Conservation (phyloP, 2,888 invertebrate genomes). For the Drosophila paranaensis region DNA sequence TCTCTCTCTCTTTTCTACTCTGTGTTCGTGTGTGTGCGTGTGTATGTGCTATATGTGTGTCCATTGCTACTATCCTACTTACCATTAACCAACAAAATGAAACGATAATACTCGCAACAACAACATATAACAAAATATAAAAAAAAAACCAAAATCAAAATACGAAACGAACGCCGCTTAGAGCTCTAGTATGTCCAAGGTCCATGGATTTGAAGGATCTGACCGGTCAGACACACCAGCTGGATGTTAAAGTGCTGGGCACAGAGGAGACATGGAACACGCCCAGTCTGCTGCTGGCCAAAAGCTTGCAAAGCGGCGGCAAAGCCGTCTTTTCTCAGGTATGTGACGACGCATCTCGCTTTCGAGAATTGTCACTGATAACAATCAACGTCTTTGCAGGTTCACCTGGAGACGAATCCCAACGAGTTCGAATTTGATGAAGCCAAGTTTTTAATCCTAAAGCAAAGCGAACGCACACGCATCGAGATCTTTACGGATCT, state of each 20-base stretch:
- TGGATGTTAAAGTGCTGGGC: conserved; percentile 91
- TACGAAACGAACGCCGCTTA: conserved; percentile 81
- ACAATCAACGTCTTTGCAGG: conserved; percentile 85
- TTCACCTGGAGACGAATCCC: conserved; percentile 93
- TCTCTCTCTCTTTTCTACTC: conserved; percentile 67
- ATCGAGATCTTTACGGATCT: conserved; percentile 92
- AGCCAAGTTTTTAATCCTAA: conserved; percentile 86
- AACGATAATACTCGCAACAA: conserved; percentile 45
- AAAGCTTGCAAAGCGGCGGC: conserved; percentile 88
- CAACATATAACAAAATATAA: conserved; percentile 36
- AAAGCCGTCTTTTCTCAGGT: conserved; percentile 93
- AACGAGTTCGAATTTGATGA: conserved; percentile 88
- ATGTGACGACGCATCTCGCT: conserved; percentile 6
- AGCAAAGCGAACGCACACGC: conserved; percentile 89
- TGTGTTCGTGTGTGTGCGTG: conserved; percentile 65
- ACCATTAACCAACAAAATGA: conserved; percentile 57
- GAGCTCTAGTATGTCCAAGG: conserved; percentile 85
- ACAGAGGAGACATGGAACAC: conserved; percentile 95
- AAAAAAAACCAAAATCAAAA: conserved; percentile 50
- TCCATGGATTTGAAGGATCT: conserved; percentile 85
- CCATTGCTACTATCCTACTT: conserved; percentile 64
- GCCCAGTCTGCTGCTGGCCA: conserved; percentile 91
- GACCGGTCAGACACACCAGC: conserved; percentile 87
- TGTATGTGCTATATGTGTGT: conserved; percentile 74
- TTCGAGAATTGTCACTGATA: neutral